Evolutionary conservation across 2,113 vertebrate genomes (phyloP).

Genomic region (Delphinus delphis): DNA sequence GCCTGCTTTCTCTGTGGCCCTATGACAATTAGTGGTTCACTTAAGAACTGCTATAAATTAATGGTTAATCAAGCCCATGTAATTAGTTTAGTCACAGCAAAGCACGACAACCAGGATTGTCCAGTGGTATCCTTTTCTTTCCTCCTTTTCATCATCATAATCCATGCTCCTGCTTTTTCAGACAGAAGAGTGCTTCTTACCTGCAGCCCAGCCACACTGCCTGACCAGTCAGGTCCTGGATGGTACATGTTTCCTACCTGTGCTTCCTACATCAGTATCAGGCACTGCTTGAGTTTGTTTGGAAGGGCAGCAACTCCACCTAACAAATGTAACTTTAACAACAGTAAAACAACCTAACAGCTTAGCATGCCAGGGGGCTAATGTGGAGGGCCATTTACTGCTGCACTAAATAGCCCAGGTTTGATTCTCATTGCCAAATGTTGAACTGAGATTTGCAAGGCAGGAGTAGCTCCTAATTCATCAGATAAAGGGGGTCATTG

Average conservation of each 20-base stretch:
- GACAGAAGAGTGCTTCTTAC: neutral
- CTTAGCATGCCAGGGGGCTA: conserved; percentile 88
- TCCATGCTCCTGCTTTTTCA: neutral
- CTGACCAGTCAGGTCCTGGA: neutral
- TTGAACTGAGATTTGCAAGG: conserved; percentile 87
- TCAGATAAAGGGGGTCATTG: conserved; percentile 89
- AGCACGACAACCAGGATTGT: neutral
- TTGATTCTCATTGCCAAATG: conserved; percentile 87
- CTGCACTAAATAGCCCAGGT: conserved; percentile 87
- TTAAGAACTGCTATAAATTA: neutral
- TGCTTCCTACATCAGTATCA: neutral
- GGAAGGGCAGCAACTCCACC: conserved; percentile 84
- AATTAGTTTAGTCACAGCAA: conserved; percentile 14
- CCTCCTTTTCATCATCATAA: neutral
- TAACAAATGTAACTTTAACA: conserved; percentile 88
- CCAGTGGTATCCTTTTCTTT: neutral
- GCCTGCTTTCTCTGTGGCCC: neutral
- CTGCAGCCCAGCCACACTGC: neutral
- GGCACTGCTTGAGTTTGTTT: conserved; percentile 74
- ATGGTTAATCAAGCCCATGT: neutral
- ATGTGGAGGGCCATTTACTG: conserved; percentile 87
- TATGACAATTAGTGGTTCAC: conserved; percentile 9
- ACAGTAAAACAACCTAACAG: conserved; percentile 89
- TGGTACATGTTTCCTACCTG: neutral
- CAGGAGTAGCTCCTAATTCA: conserved; percentile 85